Conservation (phyloP, 2,888 invertebrate species). For the Ectropis crepuscularia region DNA sequence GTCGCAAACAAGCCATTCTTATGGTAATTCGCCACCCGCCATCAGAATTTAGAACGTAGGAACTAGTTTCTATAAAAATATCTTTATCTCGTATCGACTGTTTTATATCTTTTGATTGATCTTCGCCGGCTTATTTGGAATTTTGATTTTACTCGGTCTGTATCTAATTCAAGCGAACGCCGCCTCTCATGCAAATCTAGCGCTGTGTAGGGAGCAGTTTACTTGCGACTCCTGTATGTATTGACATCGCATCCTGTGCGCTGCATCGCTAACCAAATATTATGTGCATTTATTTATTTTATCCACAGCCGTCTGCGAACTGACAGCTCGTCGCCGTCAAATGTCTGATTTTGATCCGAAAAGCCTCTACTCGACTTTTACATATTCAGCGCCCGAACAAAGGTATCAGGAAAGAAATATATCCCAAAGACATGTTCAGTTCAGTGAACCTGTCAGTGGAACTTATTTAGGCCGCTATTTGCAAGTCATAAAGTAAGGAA, state of each 20-base stretch:
- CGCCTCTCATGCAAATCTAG: constrained; percentile 72
- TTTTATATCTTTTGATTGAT: constrained; percentile 54
- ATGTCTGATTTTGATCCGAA: constrained; percentile 55
- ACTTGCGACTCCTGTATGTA: constrained; percentile 47
- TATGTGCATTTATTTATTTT: constrained; percentile 80
- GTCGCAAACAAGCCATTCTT: constrained; percentile 65
- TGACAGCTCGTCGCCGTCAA: constrained; percentile 54
- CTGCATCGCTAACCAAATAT: constrained; percentile 75
- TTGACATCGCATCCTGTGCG: constrained; percentile 56
- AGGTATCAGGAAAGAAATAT: constrained; percentile 47
- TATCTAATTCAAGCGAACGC: constrained; percentile 60
- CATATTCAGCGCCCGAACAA: constrained; percentile 60
- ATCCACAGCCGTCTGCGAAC: constrained; percentile 55
- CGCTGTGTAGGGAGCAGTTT: constrained; percentile 49
- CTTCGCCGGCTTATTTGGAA: constrained; percentile 41
- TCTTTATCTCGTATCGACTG: constrained; percentile 36
- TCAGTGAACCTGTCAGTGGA: constrained; percentile 66
- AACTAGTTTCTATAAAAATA: constrained; percentile 49
- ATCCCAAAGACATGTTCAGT: constrained; percentile 58
- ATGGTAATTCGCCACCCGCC: constrained; percentile 60
- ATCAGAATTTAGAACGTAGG: constrained; percentile 55
- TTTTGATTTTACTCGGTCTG: constrained; percentile 45
- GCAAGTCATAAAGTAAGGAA: constrained; percentile 58
- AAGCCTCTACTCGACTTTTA: constrained; percentile 52
- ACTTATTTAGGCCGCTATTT: constrained; percentile 71